These are phyloP conservation scores for Heliconius hermathena DNA, from an alignment of 1,140 invertebrate genomes.

Conservation along the genomic window DNA sequence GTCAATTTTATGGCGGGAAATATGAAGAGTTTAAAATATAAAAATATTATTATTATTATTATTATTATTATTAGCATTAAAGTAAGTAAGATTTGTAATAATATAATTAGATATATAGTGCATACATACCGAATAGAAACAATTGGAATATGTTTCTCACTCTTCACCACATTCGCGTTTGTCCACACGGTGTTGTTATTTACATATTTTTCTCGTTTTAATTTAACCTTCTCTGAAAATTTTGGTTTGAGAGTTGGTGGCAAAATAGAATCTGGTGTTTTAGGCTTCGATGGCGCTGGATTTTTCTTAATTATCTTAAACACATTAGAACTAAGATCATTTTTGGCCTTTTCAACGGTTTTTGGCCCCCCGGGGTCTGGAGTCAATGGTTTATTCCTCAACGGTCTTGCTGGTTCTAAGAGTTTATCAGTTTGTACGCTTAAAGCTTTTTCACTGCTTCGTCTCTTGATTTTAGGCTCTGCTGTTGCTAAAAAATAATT, in stretches of 20 bases:
- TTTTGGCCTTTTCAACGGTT: slow-evolving; percentile 44
- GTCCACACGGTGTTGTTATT: slow-evolving; percentile 74
- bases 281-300: slow-evolving; percentile 53
- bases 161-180: slow-evolving; percentile 58
- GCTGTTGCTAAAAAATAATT: slow-evolving; percentile 31
- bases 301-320: slow-evolving; percentile 70
- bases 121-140: slow-evolving; percentile 58
- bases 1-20: neutral
- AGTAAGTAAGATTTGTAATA: neutral
- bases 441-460: slow-evolving; percentile 40
- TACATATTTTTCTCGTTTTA: slow-evolving; percentile 66
- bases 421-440: slow-evolving; percentile 49
- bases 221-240: slow-evolving; percentile 53
- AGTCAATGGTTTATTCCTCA: slow-evolving; percentile 50
- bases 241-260: slow-evolving; percentile 67
- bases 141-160: slow-evolving; percentile 45
- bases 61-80: neutral
- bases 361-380: slow-evolving; percentile 49
- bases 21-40: neutral
- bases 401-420: slow-evolving; percentile 55
- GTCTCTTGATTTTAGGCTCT: slow-evolving; percentile 50
- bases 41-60: neutral
- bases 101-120: slow-evolving; percentile 47
- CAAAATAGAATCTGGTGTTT: slow-evolving; percentile 54
- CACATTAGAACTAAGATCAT: slow-evolving; percentile 58